Conservation (phyloP, 30 jellyfish, hydroid and myxozoan species). For the Cassiopea xamachana region DNA sequence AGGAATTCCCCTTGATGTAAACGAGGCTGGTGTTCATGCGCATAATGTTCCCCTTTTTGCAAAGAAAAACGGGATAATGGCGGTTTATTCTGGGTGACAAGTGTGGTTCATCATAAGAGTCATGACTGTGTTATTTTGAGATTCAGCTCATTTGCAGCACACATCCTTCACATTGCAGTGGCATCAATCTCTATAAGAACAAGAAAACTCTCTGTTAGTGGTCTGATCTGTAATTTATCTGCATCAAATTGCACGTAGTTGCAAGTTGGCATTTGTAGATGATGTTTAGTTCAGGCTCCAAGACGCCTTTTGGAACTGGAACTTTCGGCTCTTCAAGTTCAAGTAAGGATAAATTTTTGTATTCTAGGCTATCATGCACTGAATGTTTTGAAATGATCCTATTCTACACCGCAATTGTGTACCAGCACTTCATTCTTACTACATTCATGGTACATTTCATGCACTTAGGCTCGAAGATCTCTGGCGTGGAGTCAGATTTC, state of each 20-base stretch:
- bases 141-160: too few relatives aligned
- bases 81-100: not conserved
- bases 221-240: too few relatives aligned
- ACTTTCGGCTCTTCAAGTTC: constrained; percentile 73
- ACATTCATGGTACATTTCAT: not conserved
- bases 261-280: too few relatives aligned
- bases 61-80: not conserved
- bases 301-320: constrained; percentile 95
- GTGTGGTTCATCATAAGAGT: too few relatives aligned
- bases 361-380: constrained; percentile 1
- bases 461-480: too few relatives aligned
- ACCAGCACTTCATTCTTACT: not conserved
- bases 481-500: too few relatives aligned
- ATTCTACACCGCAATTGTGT: not conserved
- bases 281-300: constrained; percentile 89
- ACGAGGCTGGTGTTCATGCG: constrained; percentile 15
- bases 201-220: too few relatives aligned
- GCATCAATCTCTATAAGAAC: too few relatives aligned
- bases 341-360: constrained; percentile 19
- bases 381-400: not conserved
- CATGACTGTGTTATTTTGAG: too few relatives aligned
- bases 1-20: not conserved
- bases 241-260: too few relatives aligned
- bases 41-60: not conserved
- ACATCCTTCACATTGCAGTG: too few relatives aligned